Evolutionary conservation across 2,113 vertebrate species (phyloP).

Genomic region (Psittacara wagleri): DNA sequence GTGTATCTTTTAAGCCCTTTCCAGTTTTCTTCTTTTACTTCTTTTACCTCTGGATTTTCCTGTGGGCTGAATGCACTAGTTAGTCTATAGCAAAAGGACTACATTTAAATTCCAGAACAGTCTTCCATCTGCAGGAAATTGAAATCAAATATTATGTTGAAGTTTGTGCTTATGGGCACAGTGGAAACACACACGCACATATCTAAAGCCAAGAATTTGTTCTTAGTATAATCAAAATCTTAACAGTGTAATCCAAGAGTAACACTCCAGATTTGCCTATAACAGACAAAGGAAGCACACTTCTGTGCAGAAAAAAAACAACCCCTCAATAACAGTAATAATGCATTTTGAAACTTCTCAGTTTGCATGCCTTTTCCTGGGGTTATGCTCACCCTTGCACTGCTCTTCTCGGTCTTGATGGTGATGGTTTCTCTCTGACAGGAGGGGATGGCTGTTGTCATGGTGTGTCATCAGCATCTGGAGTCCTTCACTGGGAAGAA

Average conservation of each 20-base stretch:
- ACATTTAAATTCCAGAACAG: slow-evolving; percentile 42
- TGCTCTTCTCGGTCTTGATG: background rate
- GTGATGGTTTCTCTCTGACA: background rate
- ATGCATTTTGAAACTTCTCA: background rate
- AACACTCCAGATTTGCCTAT: background rate
- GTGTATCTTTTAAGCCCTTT: background rate
- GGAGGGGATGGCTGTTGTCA: fast-evolving
- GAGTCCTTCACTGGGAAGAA: background rate
- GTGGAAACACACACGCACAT: background rate
- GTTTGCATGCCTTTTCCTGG: background rate
- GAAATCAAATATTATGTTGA: background rate
- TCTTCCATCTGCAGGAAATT: slow-evolving; percentile 10
- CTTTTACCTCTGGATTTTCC: background rate
- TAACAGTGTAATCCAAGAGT: slow-evolving; percentile 1
- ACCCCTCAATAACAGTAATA: background rate
- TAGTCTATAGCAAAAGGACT: slow-evolving; percentile 4
- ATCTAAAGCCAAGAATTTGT: background rate
- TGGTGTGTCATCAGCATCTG: background rate
- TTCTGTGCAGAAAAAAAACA: background rate
- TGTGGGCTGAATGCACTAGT: background rate
- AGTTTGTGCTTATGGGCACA: slow-evolving; percentile 5
- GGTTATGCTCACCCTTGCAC: background rate
- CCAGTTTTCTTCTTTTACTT: background rate
- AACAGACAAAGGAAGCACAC: background rate
- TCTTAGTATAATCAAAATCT: background rate